These are phyloP conservation scores for Xiphophorus hellerii DNA, from an alignment of 2,113 vertebrate genomes.

Conservation along the genomic window DNA sequence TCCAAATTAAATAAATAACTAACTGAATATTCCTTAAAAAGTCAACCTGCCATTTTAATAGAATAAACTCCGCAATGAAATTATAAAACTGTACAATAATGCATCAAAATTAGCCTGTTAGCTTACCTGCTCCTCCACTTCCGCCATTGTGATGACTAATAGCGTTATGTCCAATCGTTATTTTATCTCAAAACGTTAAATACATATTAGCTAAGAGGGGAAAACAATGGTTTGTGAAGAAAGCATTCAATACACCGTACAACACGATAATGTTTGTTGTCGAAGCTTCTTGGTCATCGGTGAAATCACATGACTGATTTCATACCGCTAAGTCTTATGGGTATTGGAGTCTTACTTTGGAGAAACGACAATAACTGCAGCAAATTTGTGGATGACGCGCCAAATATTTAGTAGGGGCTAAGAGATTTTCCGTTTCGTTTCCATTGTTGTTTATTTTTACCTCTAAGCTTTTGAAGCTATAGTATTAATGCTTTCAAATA, in stretches of 20 bases:
- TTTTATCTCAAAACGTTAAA: not conserved
- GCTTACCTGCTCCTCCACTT: slow-evolving; percentile 86
- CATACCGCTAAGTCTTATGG: slow-evolving; percentile 62
- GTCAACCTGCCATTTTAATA: not conserved
- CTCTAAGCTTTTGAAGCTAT: too few relatives aligned
- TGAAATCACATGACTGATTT: slow-evolving; percentile 80
- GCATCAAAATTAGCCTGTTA: slow-evolving; percentile 39
- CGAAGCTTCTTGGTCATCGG: slow-evolving; percentile 28
- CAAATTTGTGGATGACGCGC: not conserved
- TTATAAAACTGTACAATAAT: not conserved
- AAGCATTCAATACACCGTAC: not conserved
- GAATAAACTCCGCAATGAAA: not conserved
- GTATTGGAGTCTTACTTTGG: slow-evolving; percentile 63
- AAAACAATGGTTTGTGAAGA: not conserved
- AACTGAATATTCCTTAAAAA: not conserved
- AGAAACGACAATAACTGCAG: not conserved
- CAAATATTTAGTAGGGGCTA: too few relatives aligned
- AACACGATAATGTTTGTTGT: slow-evolving; percentile 37
- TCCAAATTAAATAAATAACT: not conserved
- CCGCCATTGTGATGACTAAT: slow-evolving; percentile 82
- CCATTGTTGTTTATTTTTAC: too few relatives aligned
- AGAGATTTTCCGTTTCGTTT: too few relatives aligned
- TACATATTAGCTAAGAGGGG: not conserved
- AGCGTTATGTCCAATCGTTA: not conserved
- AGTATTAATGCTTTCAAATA: too few relatives aligned